Evolutionary conservation across 92 coral and sea anemone genomes (phyloP).

Genomic region (Zoanthus solanderi): DNA sequence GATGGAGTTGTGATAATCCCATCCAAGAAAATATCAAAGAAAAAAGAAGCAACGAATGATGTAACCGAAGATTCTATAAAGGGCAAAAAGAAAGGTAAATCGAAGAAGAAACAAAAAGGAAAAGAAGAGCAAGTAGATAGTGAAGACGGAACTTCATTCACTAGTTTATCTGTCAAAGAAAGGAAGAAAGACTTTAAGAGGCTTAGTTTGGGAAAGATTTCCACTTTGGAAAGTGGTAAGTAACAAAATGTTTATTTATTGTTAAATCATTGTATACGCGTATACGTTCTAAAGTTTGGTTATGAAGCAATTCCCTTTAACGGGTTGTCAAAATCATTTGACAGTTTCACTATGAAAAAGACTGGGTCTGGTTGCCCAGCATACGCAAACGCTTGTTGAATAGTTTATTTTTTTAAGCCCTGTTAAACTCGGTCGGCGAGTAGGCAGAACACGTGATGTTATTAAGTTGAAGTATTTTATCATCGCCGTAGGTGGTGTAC

Average conservation of each 20-base stretch:
- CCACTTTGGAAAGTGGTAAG: slow-evolving; percentile 20
- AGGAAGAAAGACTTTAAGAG: slow-evolving; percentile 11
- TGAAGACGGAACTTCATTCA: not conserved
- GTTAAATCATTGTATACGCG: not conserved
- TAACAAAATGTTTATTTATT: not conserved
- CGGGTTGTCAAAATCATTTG: not conserved
- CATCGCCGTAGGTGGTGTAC: too few relatives aligned
- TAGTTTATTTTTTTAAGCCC: too few relatives aligned
- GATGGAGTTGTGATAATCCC: slow-evolving; percentile 38
- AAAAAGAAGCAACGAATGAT: not conserved
- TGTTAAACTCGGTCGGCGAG: too few relatives aligned
- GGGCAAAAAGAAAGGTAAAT: slow-evolving; percentile 2
- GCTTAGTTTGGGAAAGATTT: not conserved
- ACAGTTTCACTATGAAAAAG: too few relatives aligned
- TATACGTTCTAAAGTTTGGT: not conserved
- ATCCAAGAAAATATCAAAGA: slow-evolving; percentile 5
- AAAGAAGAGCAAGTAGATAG: slow-evolving; percentile 5
- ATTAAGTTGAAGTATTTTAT: too few relatives aligned
- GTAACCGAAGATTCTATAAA: not conserved
- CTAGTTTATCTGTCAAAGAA: not conserved
- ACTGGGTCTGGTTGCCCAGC: too few relatives aligned
- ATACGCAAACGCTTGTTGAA: too few relatives aligned
- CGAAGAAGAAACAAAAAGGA: slow-evolving; percentile 18
- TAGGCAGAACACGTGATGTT: too few relatives aligned
- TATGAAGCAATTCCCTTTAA: not conserved